phyloP scores from a whole-genome alignment of 2,888 invertebrate species.

The Cinara cedri region DNA sequence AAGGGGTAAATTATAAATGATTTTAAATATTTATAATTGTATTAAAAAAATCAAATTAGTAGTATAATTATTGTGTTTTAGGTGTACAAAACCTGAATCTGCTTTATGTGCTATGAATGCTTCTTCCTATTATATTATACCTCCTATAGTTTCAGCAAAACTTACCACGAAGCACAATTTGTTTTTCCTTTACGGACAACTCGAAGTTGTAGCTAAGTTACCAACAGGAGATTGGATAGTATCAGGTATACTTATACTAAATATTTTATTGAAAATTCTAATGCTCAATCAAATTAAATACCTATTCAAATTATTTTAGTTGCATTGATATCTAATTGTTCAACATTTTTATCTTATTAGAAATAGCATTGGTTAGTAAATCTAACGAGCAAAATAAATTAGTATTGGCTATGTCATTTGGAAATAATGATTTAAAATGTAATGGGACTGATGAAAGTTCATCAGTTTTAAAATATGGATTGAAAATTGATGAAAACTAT shows the following conservation, averaged over 20 bases:
- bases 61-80: neutral
- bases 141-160: slow-evolving; percentile 72
- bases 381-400: slow-evolving; percentile 10
- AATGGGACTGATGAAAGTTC: neutral
- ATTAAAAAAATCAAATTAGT: neutral
- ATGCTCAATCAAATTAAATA: too few species aligned
- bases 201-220: slow-evolving; percentile 74
- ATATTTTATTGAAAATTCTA: too few species aligned
- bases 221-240: slow-evolving; percentile 80
- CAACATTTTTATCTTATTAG: neutral
- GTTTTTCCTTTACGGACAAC: slow-evolving; percentile 73
- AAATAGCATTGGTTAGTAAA: slow-evolving; percentile 36
- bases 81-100: slow-evolving; percentile 48
- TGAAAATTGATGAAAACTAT: slow-evolving; percentile 4
- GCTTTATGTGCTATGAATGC: slow-evolving; percentile 39
- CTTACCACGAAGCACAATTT: slow-evolving; percentile 70
- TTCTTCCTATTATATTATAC: slow-evolving; percentile 67
- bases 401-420: neutral
- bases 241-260: slow-evolving; percentile 67
- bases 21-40: neutral
- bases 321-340: neutral
- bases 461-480: slow-evolving; percentile 2
- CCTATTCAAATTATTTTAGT: neutral
- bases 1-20: slow-evolving; percentile 5
- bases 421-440: slow-evolving; percentile 8